Evolutionary conservation across 2,113 vertebrate species (phyloP).

Genomic region (Oreamnos americanus): DNA sequence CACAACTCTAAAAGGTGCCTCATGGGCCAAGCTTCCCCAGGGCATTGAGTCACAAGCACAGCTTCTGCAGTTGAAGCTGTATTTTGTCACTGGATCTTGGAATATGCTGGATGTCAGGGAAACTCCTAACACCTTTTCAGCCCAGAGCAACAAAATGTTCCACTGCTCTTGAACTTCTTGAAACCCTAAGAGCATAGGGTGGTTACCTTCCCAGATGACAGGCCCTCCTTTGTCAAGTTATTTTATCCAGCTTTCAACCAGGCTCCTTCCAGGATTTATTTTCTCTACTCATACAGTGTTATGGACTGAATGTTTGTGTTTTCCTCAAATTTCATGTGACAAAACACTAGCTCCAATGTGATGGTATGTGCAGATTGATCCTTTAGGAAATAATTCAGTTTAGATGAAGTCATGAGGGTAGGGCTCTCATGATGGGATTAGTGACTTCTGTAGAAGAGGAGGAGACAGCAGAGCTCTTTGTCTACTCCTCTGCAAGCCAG

Average conservation of each 20-base stretch:
- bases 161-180: not conserved
- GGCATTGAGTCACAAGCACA: not conserved
- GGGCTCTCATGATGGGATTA: not conserved
- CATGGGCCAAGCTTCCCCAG: not conserved
- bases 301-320: not conserved
- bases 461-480: not conserved
- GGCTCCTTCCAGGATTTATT: not conserved
- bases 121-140: not conserved
- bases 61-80: not conserved
- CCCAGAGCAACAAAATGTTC: not conserved
- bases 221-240: not conserved
- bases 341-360: not conserved
- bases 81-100: not conserved
- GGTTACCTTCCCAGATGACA: not conserved
- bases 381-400: not conserved
- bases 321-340: not conserved
- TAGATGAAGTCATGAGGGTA: not conserved
- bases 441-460: not conserved
- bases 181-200: not conserved
- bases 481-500: not conserved
- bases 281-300: not conserved
- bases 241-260: not conserved
- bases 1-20: not conserved
- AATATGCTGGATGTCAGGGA: not conserved
- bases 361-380: not conserved